Evolutionary conservation across 2,113 vertebrate genomes (phyloP).

Genomic region (Mionectes macconnelli): DNA sequence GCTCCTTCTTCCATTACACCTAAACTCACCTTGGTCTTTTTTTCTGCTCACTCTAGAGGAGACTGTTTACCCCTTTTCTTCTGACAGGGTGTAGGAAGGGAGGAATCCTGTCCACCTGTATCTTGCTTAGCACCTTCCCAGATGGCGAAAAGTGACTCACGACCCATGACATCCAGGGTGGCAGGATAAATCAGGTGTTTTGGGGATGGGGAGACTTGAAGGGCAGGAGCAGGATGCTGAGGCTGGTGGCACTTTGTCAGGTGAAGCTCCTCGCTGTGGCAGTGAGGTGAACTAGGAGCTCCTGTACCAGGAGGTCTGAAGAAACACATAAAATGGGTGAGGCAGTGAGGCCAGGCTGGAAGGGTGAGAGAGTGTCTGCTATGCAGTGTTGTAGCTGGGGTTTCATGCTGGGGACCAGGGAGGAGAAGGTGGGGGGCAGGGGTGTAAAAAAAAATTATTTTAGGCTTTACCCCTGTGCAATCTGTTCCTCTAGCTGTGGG

Average conservation of each 20-base stretch:
- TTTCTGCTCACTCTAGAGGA: neutral
- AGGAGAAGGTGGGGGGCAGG: neutral
- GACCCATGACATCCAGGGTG: neutral
- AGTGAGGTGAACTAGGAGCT: neutral
- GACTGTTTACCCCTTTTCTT: neutral
- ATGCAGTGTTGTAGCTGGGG: neutral
- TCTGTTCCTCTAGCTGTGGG: neutral
- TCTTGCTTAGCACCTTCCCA: neutral
- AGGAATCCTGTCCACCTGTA: neutral
- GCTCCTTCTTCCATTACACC: neutral
- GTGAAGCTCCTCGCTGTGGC: neutral
- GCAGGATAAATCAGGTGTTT: neutral
- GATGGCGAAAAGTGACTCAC: neutral
- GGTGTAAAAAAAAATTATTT: too few relatives aligned
- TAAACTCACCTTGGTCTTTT: neutral
- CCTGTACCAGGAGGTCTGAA: neutral
- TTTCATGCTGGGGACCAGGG: fast-evolving
- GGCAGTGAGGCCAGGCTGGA: neutral
- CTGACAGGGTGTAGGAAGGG: neutral
- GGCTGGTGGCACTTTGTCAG: neutral
- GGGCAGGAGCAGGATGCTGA: neutral
- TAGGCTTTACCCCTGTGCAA: too few relatives aligned
- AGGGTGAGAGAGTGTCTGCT: neutral
- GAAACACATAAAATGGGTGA: neutral
- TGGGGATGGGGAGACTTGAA: neutral